Percentiles rank a stretch among this genome's conserved stretches.
Conservation (phyloP, 2,113 vertebrate species). For the Promerops cafer region DNA sequence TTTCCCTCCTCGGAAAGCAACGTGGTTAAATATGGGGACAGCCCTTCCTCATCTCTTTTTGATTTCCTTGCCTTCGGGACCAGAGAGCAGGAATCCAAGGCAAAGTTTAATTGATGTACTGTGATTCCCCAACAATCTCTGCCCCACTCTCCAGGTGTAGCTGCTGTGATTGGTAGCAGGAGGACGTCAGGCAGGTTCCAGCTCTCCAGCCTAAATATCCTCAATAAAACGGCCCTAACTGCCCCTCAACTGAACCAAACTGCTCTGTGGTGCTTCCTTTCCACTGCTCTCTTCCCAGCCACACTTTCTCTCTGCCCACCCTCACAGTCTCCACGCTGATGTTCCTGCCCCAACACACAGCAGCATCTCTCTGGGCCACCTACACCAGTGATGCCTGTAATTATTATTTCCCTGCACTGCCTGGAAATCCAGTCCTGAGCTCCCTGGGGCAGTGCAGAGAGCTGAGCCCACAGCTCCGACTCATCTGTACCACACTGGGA, state of each 20-base stretch:
- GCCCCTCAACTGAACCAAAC: background rate
- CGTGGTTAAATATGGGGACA: background rate
- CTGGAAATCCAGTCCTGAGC: background rate
- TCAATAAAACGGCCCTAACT: background rate
- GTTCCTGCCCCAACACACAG: background rate
- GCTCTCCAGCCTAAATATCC: background rate
- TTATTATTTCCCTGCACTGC: background rate
- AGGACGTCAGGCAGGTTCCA: background rate
- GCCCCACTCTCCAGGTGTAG: background rate
- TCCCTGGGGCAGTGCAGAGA: background rate
- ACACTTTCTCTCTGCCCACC: rapidly evolving
- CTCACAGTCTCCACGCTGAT: background rate
- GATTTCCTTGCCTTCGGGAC: background rate
- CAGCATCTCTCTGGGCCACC: background rate
- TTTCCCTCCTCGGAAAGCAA: background rate
- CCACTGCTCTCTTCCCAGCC: background rate
- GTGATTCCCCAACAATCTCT: background rate
- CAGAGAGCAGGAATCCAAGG: background rate
- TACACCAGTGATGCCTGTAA: background rate
- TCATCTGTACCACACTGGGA: rapidly evolving
- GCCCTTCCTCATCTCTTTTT: background rate
- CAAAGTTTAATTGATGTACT: rapidly evolving
- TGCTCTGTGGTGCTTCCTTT: rapidly evolving
- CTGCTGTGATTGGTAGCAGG: background rate
- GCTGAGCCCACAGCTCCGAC: background rate